A percentile compares a stretch with the other conserved stretches of the same genome.
These are phyloP conservation scores for Kryptolebias ocellatus DNA, from an alignment of 2,797 vertebrate genomes.

Conservation along the genomic window DNA sequence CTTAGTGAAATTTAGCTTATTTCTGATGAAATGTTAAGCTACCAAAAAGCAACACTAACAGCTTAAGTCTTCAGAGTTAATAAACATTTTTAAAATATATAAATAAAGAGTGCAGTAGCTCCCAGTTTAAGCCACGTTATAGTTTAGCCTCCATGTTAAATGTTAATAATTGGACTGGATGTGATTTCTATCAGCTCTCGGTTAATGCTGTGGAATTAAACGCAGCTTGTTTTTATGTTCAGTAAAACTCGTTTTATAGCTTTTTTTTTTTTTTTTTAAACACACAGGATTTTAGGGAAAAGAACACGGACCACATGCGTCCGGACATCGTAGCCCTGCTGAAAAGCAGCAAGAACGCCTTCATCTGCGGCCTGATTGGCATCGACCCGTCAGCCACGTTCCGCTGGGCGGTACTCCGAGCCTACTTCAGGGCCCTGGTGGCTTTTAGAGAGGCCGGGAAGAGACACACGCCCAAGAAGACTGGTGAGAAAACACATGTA, in stretches of 20 bases:
- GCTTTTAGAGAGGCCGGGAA: slow-evolving; percentile 92
- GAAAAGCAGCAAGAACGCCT: slow-evolving; percentile 94
- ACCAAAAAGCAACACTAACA: no score
- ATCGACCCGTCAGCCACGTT: slow-evolving; percentile 94
- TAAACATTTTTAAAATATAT: background rate
- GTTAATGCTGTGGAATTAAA: no score
- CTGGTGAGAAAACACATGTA: slow-evolving; percentile 79
- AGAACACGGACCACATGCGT: slow-evolving; percentile 99
- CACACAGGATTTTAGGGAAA: slow-evolving; percentile 95
- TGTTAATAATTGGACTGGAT: background rate
- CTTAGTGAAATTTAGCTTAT: background rate
- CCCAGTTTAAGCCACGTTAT: background rate
- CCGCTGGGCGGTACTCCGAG: slow-evolving; percentile 94
- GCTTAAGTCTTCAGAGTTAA: no score
- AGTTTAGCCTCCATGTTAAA: background rate
- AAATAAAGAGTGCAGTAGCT: background rate
- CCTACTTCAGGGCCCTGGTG: slow-evolving; percentile 92
- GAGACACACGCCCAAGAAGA: slow-evolving; percentile 86
- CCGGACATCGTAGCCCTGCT: slow-evolving; percentile 96
- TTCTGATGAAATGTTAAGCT: no score
- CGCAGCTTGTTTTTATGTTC: background rate
- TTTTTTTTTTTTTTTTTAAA: background rate
- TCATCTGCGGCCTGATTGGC: slow-evolving; percentile 94
- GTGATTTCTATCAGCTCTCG: background rate
- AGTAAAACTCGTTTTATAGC: background rate